These are phyloP conservation scores for Acinonyx jubatus DNA, from an alignment of 2,113 vertebrate species.

Conservation along the genomic window DNA sequence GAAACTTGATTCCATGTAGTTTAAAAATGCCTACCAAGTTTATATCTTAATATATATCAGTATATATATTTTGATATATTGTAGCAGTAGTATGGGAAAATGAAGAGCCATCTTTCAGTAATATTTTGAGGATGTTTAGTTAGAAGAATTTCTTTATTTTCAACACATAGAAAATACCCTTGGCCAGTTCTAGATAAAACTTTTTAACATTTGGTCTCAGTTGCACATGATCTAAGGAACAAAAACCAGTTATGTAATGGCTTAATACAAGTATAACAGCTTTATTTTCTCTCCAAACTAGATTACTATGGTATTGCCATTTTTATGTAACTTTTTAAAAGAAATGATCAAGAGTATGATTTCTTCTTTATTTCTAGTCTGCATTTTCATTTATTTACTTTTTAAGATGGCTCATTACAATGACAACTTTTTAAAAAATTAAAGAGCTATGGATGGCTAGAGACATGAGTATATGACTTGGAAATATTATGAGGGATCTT, in stretches of 20 bases:
- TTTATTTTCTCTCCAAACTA: not conserved
- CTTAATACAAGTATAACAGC: not conserved
- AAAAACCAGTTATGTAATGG: not conserved
- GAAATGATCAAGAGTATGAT: not conserved
- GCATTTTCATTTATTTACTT: not conserved
- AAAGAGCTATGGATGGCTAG: constrained; percentile 51
- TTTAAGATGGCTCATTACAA: not conserved
- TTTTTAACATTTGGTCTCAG: not conserved
- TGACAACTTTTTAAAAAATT: not conserved
- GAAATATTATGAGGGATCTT: constrained; percentile 75
- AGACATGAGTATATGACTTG: constrained; percentile 82
- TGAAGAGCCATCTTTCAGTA: not conserved
- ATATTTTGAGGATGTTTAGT: not conserved
- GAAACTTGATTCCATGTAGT: not conserved
- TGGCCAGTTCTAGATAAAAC: not conserved
- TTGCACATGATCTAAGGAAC: not conserved
- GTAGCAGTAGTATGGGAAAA: not conserved
- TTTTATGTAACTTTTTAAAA: not conserved
- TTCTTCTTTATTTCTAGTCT: not conserved
- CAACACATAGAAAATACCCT: not conserved
- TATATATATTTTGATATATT: not conserved
- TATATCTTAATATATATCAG: not conserved
- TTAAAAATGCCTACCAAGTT: not conserved
- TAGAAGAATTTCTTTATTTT: not conserved
- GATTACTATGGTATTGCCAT: not conserved